Conservation (phyloP, 1,140 invertebrate genomes). For the Sycophila sp. region DNA sequence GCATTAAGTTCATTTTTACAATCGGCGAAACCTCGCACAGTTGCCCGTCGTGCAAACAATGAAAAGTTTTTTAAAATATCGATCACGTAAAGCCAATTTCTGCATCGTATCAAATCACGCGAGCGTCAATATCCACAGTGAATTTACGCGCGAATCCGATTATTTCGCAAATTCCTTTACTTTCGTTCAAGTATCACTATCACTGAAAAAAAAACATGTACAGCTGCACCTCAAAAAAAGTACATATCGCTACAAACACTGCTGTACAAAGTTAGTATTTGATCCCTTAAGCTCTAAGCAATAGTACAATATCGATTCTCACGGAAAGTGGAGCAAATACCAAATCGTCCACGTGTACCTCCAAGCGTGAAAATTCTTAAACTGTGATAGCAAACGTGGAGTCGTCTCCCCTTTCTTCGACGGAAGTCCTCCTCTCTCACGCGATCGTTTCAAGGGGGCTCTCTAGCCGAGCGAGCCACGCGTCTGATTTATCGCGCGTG, state of each 20-base stretch:
- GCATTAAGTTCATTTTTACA: background rate
- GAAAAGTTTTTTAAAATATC: constrained; percentile 12
- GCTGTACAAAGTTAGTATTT: too few species aligned
- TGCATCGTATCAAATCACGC: background rate
- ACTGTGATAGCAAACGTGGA: too few species aligned
- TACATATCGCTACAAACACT: too few species aligned
- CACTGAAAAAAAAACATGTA: too few species aligned
- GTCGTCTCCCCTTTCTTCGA: background rate
- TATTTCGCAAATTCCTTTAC: background rate
- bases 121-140: background rate
- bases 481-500: constrained; percentile 13
- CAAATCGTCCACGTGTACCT: too few species aligned
- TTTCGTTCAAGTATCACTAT: too few species aligned
- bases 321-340: too few species aligned
- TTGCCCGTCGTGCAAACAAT: background rate
- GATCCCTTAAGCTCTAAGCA: too few species aligned
- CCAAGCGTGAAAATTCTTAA: too few species aligned
- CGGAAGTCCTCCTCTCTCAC: background rate
- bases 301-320: too few species aligned
- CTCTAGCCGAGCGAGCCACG: background rate
- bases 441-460: background rate
- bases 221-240: too few species aligned
- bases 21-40: background rate
- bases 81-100: background rate
- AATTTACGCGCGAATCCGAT: background rate